Base-by-base conservation (phyloP, 2,113 vertebrate genomes). In the Laterallus jamaicensis region DNA sequence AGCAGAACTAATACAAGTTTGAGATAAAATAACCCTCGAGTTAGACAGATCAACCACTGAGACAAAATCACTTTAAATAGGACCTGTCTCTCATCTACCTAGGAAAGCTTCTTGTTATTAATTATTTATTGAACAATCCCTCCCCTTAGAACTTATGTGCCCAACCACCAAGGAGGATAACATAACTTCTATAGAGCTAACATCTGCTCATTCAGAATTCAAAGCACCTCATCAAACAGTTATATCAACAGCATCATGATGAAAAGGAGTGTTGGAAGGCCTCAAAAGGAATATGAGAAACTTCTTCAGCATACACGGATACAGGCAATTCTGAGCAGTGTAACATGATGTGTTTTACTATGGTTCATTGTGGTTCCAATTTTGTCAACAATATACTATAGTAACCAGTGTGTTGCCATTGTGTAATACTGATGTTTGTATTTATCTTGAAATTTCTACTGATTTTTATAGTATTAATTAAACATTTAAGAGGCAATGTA, bases 141-240 rank as follows among this genome's bases (percentile, higher is more conserved):
- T 93, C 75, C 67, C 86, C 73, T 95, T 92, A 89, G 87, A 97
- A 96, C 66, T 92, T 91, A 78, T 56, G 60, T 95, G 95, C 77
- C 92, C 91, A 88, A 0, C 77, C 80, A 93, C 93, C 92, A 96
- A 83, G 86, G 66, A 92, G 66, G 82, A 93, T 79, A 97, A 88
- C 89, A 95, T 73, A 87, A 92, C 82, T 92, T 97, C 91, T 78
- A 22, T 25, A 77, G 91, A 90, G 77, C 63, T 97, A 96, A 96
- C 89, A 97, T 93, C 95, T 97, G 96, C 89, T 96, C 67, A 86
- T 93, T 96, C 15, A 15, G 79, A 95, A 96, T 94, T 97, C 93
- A 97, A 97, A 97, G 85, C 42, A 82, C 67, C 94, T 96, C 80
- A 97, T 97, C 82, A 96, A 96, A 96, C 90, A 95, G 42, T 95